These are phyloP conservation scores for Cyclopterus lumpus DNA, from an alignment of 2,797 vertebrate species.

Conservation along the genomic window DNA sequence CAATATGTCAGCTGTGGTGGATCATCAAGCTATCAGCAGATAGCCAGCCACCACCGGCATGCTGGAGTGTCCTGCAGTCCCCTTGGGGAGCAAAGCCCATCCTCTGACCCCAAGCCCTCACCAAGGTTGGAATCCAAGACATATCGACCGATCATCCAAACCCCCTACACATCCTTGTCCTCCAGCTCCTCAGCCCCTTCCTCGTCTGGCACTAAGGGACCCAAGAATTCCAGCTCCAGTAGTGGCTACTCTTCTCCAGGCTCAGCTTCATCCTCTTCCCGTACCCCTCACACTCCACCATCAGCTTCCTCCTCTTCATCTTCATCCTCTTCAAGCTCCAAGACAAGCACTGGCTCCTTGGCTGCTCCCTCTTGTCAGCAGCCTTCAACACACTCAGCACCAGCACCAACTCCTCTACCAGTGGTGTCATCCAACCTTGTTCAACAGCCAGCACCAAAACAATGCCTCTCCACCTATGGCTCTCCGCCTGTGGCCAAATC, in stretches of 20 bases:
- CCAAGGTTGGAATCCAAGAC: constrained; percentile 78
- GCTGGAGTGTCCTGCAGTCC: constrained; percentile 89
- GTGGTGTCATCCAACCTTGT: constrained; percentile 71
- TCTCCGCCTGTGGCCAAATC: constrained; percentile 84
- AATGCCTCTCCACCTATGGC: constrained; percentile 78
- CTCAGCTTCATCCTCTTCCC: constrained; percentile 77
- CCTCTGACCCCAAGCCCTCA: constrained; percentile 79
- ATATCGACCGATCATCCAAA: constrained; percentile 90
- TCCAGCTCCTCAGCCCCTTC: constrained; percentile 71
- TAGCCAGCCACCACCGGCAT: constrained; percentile 83
- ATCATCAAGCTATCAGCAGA: constrained; percentile 86
- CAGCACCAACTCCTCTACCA: constrained; percentile 73
- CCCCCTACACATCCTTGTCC: constrained; percentile 80
- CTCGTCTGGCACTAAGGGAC: constrained; percentile 68
- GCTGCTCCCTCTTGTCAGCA: constrained; percentile 82
- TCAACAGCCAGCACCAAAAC: constrained; percentile 78
- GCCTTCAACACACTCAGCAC: constrained; percentile 78
- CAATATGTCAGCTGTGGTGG: constrained; percentile 90
- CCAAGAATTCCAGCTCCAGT: constrained; percentile 78
- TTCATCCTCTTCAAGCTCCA: constrained; percentile 80
- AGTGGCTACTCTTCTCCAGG: constrained; percentile 88
- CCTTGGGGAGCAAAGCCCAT: constrained; percentile 87
- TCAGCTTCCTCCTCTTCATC: constrained; percentile 82
- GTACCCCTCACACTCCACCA: constrained; percentile 81
- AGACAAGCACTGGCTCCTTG: constrained; percentile 68